These are phyloP conservation scores for Myrmecobius fasciatus DNA, from an alignment of 2,113 vertebrate genomes.

Conservation along the genomic window DNA sequence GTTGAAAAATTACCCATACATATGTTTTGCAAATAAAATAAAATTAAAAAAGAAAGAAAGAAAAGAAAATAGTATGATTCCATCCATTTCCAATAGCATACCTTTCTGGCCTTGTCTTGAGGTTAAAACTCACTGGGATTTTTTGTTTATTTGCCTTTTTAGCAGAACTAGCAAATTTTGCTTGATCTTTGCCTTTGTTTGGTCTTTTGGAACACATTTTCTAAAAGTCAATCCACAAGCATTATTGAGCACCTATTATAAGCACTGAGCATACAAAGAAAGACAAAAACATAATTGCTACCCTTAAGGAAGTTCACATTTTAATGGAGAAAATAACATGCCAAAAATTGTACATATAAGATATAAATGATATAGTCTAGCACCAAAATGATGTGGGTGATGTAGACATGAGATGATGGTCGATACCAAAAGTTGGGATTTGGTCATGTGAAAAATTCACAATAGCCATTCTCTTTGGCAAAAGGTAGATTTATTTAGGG, in stretches of 20 bases:
- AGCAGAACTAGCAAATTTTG: background rate
- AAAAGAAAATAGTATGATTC: too few species aligned
- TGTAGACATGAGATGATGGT: too few species aligned
- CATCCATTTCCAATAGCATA: too few species aligned
- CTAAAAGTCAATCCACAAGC: background rate
- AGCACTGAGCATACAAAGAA: background rate
- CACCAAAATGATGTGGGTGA: too few species aligned
- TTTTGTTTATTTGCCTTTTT: background rate
- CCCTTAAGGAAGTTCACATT: background rate
- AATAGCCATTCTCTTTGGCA: too few species aligned
- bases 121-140: background rate
- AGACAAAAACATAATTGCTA: background rate
- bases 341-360: background rate
- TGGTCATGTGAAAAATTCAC: too few species aligned
- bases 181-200: background rate
- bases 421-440: too few species aligned
- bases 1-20: too few species aligned
- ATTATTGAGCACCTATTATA: background rate
- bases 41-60: too few species aligned
- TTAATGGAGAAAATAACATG: background rate
- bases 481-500: too few species aligned
- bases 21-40: too few species aligned
- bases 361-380: background rate
- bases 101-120: background rate
- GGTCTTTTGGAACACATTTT: background rate